Evolutionary conservation across 2,113 vertebrate genomes (phyloP), one percentile per base, ranked within the genome.

Genomic region (Hippocampus abdominalis): DNA sequence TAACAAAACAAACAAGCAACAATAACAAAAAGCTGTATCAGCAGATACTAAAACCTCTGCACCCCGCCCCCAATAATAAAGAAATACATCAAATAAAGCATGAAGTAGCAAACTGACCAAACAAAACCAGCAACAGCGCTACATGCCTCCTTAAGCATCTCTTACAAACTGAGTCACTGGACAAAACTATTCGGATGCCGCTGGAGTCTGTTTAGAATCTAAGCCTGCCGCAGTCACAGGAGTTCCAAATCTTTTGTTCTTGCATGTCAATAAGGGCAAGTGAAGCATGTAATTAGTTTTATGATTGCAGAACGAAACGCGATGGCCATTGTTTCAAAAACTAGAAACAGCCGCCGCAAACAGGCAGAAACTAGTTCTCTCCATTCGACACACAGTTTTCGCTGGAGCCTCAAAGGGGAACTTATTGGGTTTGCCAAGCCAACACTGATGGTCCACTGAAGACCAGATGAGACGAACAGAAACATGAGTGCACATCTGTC

Each of bases 271-370:
- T 59, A 56, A 53, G 40, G 71, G 8, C 53, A 69, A 63, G 21
- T 51, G 15, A 72, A 57, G 54, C 64, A 49, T 27, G n/a, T 25
- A 23, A 40, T 57, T 21, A 42, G 3, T 51, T 69, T 3, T 29
- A 16, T 53, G 64, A 57, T 42, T 23, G 70, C 64, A 66, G 64
- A 68, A 44, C 2, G 10, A 12, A 44, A 36, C 15, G 57, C 70
- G 56, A 53, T 69, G 20, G 25, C 40, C 73, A 15, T 51, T 68
- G 51, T 72, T 77, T 64, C 68, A 6, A 70, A 63, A 68, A 66
- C 1, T 44, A 73, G 44, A 39, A 63, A 5, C 61, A 62, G 60
- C 21, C 32, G 3, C 18, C 36, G 4, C 36, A 6, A 63, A 63
- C 36, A 40, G n/a, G 61, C 20, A 23, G 51, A 54, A 21, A 21